These are phyloP conservation scores for Doryteuthis pealeii DNA, from an alignment of 1,140 invertebrate genomes.

Conservation along the genomic window DNA sequence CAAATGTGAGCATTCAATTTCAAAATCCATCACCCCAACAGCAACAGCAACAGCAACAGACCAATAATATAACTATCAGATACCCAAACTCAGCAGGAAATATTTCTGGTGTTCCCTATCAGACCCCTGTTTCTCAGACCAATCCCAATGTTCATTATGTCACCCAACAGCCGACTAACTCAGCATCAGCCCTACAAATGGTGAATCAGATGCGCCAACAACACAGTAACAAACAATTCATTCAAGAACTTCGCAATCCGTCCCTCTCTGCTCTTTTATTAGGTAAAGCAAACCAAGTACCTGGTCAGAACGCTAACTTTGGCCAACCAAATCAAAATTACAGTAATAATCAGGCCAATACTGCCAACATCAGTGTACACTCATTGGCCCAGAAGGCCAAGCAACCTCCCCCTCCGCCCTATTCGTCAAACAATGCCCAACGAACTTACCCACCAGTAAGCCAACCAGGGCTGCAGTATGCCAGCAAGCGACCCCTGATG, in stretches of 20 bases:
- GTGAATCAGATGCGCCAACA: not conserved
- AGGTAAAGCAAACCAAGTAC: not conserved
- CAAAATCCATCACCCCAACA: not conserved
- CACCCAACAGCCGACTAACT: not conserved
- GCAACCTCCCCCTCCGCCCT: not conserved
- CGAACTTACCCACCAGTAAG: not conserved
- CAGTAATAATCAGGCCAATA: not conserved
- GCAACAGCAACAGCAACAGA: not conserved
- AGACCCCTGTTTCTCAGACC: not conserved
- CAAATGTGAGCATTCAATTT: not conserved
- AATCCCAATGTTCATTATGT: not conserved
- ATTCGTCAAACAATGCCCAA: not conserved
- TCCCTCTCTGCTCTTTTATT: not conserved
- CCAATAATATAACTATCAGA: not conserved
- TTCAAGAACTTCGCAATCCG: not conserved
- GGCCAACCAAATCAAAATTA: not conserved
- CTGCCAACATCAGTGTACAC: not conserved
- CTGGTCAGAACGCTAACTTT: not conserved
- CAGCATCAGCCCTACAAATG: not conserved
- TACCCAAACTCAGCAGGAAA: not conserved
- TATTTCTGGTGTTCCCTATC: not conserved
- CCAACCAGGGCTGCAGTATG: not conserved
- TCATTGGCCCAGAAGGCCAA: not conserved
- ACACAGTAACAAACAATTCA: not conserved
- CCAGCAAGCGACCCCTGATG: not conserved